Base-by-base conservation (phyloP, 1,140 invertebrate genomes). In the Eumeta japonica region DNA sequence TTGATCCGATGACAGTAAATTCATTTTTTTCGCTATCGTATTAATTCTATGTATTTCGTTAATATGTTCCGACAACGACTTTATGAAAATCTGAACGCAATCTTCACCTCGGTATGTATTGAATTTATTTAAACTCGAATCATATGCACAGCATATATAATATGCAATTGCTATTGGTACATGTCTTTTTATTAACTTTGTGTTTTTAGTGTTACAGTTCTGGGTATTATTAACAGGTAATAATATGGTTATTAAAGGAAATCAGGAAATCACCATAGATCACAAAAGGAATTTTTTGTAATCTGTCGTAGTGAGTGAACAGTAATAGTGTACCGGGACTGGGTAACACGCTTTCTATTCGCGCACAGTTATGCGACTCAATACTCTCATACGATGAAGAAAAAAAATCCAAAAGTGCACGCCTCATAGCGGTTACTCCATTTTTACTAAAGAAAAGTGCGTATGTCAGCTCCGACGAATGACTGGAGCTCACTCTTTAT, bases 291-390 rank as follows among this genome's bases (percentile, higher is more conserved):
- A 24, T n/a, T 24, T 24, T 24, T 24, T 24, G 20, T n/a, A 24
- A 7, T 24, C 20, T 5, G 5, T 24, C 20, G n/a, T 24, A 24
- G n/a, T 24, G 20, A 7, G 20, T 24, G n/a, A 24, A 24, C n/a
- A 7, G 20, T 24, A 24, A 24, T 7, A 24, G 5, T 5, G 20
- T 7, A 5, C 20, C 20, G 20, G 20, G 20, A 7, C n/a, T n/a
- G n/a, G 20, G 20, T 24, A 24, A 24, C 5, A 24, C n/a, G 5
- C 5, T 24, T 7, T n/a, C 5, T 24, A 24, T 7, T 7, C 20
- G 20, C 20, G 20, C 20, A n/a, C 20, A 24, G n/a, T 24, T n/a
- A 24, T 24, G 20, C n/a, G n/a, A n/a, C n/a, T n/a, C n/a, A n/a
- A n/a, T n/a, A n/a, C n/a, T n/a, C n/a, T n/a, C n/a, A n/a, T n/a